These are phyloP conservation scores for Chaetodon auriga DNA, from an alignment of 2,113 vertebrate genomes.

Conservation along the genomic window DNA sequence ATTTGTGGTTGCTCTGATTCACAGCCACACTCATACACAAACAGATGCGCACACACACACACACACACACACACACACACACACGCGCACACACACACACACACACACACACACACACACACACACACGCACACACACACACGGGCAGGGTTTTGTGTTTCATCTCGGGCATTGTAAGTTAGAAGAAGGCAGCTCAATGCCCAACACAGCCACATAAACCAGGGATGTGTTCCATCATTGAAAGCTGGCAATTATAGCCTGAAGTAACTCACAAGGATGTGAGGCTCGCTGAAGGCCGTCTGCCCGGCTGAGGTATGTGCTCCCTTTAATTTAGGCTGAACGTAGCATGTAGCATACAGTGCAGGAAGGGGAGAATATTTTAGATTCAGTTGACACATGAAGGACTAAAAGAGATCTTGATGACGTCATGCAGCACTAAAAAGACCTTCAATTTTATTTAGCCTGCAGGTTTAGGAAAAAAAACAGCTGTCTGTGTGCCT, in stretches of 20 bases:
- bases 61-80: constrained; percentile 16
- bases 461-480: background rate
- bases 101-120: background rate
- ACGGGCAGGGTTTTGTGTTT: constrained; percentile 51
- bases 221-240: constrained; percentile 57
- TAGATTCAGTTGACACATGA: constrained; percentile 14
- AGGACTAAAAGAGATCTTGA: constrained; percentile 4
- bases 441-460: background rate
- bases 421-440: constrained; percentile 1
- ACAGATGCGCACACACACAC: background rate
- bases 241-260: constrained; percentile 62
- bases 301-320: constrained; percentile 38
- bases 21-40: constrained; percentile 27
- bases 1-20: constrained; percentile 62
- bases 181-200: constrained; percentile 45
- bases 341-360: constrained; percentile 17
- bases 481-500: background rate
- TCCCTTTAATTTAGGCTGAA: constrained; percentile 46
- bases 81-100: constrained; percentile 27
- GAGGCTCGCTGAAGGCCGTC: constrained; percentile 40
- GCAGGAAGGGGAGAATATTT: constrained; percentile 4
- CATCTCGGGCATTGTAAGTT: constrained; percentile 42
- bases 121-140: constrained; percentile 5
- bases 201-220: constrained; percentile 67
- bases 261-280: constrained; percentile 59